A percentile compares a stretch with the other conserved stretches of the same genome.
phyloP scores from a whole-genome alignment of 2,888 invertebrate species.

The Drosophila peninsularis region DNA sequence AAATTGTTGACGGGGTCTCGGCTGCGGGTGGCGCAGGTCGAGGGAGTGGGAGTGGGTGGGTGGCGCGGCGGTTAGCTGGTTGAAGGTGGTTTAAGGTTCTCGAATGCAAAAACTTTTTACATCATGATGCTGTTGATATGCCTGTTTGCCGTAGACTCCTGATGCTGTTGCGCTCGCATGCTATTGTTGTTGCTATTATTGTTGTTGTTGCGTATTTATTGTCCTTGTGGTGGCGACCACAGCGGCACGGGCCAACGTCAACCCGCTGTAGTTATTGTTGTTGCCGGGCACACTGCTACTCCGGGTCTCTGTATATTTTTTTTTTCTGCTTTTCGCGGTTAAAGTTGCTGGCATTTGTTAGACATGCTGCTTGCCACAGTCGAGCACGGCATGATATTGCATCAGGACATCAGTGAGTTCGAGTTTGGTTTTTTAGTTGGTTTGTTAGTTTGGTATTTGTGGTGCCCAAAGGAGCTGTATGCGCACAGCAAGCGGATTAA shows the following conservation, averaged over 20 bases:
- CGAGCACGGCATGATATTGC: constrained; percentile 34
- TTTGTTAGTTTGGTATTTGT: constrained; percentile 69
- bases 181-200: background rate
- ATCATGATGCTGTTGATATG: constrained; percentile 80
- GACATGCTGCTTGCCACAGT: constrained; percentile 44
- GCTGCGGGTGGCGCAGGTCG: background rate
- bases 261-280: constrained; percentile 33
- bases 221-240: constrained; percentile 64
- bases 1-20: constrained; percentile 73
- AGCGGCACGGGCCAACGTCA: constrained; percentile 49
- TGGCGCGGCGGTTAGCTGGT: constrained; percentile 37
- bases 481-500: constrained; percentile 22
- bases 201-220: constrained; percentile 67
- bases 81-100: constrained; percentile 54
- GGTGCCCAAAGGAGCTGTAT: constrained; percentile 65
- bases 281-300: constrained; percentile 29
- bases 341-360: constrained; percentile 73
- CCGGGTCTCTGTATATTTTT: background rate
- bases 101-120: constrained; percentile 77
- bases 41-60: background rate
- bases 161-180: constrained; percentile 35
- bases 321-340: constrained; percentile 60
- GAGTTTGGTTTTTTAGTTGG: constrained; percentile 37
- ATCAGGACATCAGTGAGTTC: constrained; percentile 63
- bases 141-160: constrained; percentile 50